Conservation (phyloP, 2,797 vertebrate species). For the Dromococcyx pavoninus region DNA sequence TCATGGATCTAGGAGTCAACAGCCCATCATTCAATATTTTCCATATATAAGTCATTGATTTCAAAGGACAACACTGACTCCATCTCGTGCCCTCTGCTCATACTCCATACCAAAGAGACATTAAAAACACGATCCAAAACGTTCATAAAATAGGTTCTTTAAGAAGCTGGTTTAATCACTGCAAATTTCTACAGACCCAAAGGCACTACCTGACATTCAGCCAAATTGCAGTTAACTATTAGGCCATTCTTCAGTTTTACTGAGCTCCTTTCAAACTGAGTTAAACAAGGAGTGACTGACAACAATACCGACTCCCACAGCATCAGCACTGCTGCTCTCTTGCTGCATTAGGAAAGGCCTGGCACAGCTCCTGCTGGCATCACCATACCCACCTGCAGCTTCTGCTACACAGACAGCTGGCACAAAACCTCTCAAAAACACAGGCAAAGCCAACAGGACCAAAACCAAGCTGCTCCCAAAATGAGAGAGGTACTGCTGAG, state of each 20-base stretch:
- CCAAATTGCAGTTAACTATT: slow-evolving; percentile 37
- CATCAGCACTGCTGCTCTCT: not conserved
- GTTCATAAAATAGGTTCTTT: slow-evolving; percentile 13
- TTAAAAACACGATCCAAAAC: not conserved
- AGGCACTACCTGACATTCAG: slow-evolving; percentile 47
- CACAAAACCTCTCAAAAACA: not conserved
- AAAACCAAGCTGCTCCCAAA: not conserved
- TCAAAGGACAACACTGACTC: not conserved
- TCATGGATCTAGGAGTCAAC: not conserved
- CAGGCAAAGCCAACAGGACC: not conserved
- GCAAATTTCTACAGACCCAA: slow-evolving; percentile 42
- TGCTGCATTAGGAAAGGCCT: not conserved
- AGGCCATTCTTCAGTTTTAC: slow-evolving; percentile 27
- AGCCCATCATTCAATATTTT: not conserved
- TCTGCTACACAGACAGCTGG: not conserved
- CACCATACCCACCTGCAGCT: not conserved
- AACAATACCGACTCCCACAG: not conserved
- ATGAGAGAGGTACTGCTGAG: not conserved
- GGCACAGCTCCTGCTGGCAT: not conserved
- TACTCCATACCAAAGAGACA: not conserved
- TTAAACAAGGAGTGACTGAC: slow-evolving; percentile 45
- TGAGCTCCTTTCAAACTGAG: not conserved
- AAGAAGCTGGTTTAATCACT: slow-evolving; percentile 38
- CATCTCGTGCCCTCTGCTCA: not conserved
- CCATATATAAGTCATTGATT: not conserved